A percentile compares a stretch with the other conserved stretches of the same genome.
Conservation (phyloP, 2,113 vertebrate species). For the Poeciliopsis occidentalis region DNA sequence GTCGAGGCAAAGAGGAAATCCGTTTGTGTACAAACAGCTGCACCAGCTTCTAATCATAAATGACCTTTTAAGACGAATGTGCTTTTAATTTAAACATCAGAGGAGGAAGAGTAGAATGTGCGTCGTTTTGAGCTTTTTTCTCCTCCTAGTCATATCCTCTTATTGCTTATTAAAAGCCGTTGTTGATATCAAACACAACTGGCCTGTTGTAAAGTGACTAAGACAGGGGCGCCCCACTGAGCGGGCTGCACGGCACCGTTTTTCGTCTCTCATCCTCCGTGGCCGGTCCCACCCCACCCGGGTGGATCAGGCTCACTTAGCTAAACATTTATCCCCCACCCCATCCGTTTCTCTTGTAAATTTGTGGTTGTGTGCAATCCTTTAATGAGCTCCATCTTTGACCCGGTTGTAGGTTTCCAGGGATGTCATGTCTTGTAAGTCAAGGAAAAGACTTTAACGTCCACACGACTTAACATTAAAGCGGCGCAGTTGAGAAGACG, state of each 20-base stretch:
- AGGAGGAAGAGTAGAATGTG: constrained; percentile 44
- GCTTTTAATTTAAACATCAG: constrained; percentile 70
- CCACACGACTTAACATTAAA: constrained; percentile 77
- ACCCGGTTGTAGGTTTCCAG: constrained; percentile 78
- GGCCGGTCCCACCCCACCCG: constrained; percentile 49
- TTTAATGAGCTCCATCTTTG: constrained; percentile 83
- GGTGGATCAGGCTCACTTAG: constrained; percentile 68
- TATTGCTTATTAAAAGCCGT: constrained; percentile 64
- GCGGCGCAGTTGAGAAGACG: constrained; percentile 36
- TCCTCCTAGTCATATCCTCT: constrained; percentile 59
- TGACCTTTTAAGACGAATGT: constrained; percentile 65
- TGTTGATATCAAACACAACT: constrained; percentile 72
- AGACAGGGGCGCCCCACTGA: constrained; percentile 55
- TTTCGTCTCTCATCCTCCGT: constrained; percentile 72
- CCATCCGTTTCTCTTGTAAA: constrained; percentile 50
- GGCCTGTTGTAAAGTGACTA: constrained; percentile 59
- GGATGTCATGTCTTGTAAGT: constrained; percentile 82
- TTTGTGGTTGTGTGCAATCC: constrained; percentile 78
- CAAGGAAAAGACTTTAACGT: constrained; percentile 77
- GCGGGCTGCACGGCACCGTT: constrained; percentile 61
- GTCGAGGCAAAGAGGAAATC: constrained; percentile 17
- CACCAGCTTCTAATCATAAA: constrained; percentile 65
- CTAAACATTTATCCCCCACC: constrained; percentile 66
- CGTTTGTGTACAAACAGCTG: constrained; percentile 45
- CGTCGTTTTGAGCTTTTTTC: constrained; percentile 68